These are phyloP conservation scores for Trachops cirrhosus DNA, from an alignment of 2,797 vertebrate species.

Conservation along the genomic window DNA sequence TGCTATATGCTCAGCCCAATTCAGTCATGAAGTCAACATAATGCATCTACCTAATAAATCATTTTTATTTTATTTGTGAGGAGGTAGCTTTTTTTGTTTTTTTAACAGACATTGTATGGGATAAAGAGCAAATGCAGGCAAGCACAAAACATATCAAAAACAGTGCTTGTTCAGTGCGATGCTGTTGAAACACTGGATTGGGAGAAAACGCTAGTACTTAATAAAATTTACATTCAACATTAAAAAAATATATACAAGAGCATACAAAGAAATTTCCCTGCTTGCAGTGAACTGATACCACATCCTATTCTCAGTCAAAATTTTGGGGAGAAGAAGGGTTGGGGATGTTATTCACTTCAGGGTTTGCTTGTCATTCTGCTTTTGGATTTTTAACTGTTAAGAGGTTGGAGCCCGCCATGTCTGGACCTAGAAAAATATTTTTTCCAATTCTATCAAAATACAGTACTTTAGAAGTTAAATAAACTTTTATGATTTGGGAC, in stretches of 20 bases:
- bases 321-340: not conserved
- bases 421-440: not conserved
- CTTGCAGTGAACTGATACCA: not conserved
- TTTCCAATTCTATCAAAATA: not conserved
- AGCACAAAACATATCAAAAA: not conserved
- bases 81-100: not conserved
- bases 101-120: not conserved
- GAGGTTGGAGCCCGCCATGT: not conserved
- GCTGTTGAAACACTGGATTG: not conserved
- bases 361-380: constrained; percentile 3
- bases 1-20: not conserved
- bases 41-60: not conserved
- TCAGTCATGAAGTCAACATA: not conserved
- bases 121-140: not conserved
- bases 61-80: constrained; percentile 21
- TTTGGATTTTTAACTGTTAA: not conserved
- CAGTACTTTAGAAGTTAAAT: not conserved
- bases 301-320: not conserved
- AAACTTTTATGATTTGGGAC: not conserved
- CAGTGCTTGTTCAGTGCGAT: not conserved
- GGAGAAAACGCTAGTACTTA: not conserved
- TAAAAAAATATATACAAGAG: not conserved
- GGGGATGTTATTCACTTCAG: not conserved
- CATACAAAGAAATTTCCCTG: not conserved
- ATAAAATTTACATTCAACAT: not conserved